Evolutionary conservation across 2,113 vertebrate genomes (phyloP).

Genomic region (Triplophysa dalaica): DNA sequence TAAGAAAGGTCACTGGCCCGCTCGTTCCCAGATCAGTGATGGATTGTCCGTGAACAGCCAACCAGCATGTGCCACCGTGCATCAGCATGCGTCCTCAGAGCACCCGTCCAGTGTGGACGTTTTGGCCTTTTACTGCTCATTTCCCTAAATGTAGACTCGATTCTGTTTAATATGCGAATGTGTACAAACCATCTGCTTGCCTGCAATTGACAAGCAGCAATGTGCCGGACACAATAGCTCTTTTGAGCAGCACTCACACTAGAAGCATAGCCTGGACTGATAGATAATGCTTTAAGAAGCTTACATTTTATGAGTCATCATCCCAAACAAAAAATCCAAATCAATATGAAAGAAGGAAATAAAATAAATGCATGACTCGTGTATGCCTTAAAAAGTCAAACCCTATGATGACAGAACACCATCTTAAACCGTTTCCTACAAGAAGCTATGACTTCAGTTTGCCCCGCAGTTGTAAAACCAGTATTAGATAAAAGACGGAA

Average conservation of each 20-base stretch:
- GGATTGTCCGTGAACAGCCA: conserved; percentile 33
- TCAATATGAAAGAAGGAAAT: not conserved
- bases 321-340: conserved; percentile 15
- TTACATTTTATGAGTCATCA: conserved; percentile 66
- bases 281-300: conserved; percentile 74
- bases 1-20: conserved; percentile 56
- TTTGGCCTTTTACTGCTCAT: conserved; percentile 62
- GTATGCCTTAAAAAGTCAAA: not conserved
- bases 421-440: conserved; percentile 40
- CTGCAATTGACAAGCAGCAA: conserved; percentile 68
- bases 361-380: no score
- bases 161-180: conserved; percentile 69
- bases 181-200: conserved; percentile 74
- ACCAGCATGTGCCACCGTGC: conserved; percentile 2
- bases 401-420: conserved; percentile 29
- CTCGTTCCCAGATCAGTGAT: conserved; percentile 46
- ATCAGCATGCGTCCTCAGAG: conserved; percentile 10
- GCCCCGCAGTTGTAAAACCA: conserved; percentile 51
- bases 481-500: conserved; percentile 32
- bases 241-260: conserved; percentile 63
- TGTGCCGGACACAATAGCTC: conserved; percentile 69
- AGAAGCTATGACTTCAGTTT: conserved; percentile 46
- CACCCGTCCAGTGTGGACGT: not conserved
- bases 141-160: conserved; percentile 61
- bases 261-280: conserved; percentile 67